Evolutionary conservation across 2,888 invertebrate species (phyloP).

Genomic region (Boloria euphrosyne): DNA sequence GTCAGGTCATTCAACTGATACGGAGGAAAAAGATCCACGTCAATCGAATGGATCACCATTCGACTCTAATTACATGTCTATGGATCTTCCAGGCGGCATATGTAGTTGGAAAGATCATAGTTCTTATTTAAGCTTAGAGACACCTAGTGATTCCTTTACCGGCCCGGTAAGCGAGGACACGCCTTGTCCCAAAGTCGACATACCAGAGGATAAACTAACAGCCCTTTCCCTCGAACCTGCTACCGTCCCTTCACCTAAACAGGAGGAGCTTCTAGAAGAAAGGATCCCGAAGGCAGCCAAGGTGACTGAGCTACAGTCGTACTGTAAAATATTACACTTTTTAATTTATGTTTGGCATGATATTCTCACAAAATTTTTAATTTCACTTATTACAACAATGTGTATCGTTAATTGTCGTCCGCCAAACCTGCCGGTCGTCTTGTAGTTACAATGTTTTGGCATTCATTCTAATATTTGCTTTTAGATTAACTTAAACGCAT

Average conservation of each 20-base stretch:
- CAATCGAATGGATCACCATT: conserved; percentile 56
- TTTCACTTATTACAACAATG: conserved; percentile 71
- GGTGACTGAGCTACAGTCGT: conserved; percentile 79
- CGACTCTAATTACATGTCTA: conserved; percentile 85
- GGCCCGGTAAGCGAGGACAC: conserved; percentile 49
- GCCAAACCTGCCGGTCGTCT: conserved; percentile 73
- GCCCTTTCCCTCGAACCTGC: conserved; percentile 70
- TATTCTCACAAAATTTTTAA: conserved; percentile 76
- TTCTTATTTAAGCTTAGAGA: conserved; percentile 87
- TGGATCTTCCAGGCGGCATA: conserved; percentile 90
- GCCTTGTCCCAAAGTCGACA: conserved; percentile 49
- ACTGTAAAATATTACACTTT: conserved; percentile 78
- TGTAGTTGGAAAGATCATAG: conserved; percentile 92
- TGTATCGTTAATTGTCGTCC: conserved; percentile 69
- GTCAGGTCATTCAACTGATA: conserved; percentile 80
- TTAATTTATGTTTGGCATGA: conserved; percentile 81
- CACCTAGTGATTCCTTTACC: conserved; percentile 57
- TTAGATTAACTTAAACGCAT: conserved; percentile 43
- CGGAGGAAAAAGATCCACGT: conserved; percentile 58
- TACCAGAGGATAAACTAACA: conserved; percentile 79
- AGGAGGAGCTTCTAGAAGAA: conserved; percentile 63
- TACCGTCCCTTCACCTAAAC: conserved; percentile 68
- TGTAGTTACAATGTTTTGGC: conserved; percentile 70
- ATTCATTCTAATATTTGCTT: conserved; percentile 44
- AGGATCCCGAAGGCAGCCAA: conserved; percentile 67